Percentiles rank a stretch among this genome's conserved stretches.
Evolutionary conservation across 2,888 invertebrate genomes (phyloP).

Genomic region (Nymphalis urticae): DNA sequence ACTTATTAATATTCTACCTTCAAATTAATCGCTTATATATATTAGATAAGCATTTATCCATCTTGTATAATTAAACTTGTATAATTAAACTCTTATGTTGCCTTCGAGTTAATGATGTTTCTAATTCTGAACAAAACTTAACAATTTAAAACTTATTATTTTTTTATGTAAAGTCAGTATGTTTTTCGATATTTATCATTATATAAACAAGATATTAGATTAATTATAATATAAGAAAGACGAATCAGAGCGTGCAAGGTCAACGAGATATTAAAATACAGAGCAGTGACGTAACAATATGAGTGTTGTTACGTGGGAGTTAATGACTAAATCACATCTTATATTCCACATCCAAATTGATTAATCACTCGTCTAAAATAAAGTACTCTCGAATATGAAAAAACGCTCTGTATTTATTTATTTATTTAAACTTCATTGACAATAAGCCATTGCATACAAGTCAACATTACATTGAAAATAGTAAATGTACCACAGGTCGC

Average conservation of each 20-base stretch:
- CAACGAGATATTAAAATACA: slow-evolving; percentile 25
- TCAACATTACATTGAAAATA: too few species aligned
- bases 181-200: slow-evolving; percentile 7
- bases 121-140: neutral
- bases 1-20: too few species aligned
- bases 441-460: too few species aligned
- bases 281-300: slow-evolving; percentile 27
- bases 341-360: slow-evolving; percentile 16
- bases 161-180: neutral
- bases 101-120: too few species aligned
- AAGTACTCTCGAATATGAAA: too few species aligned
- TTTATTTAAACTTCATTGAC: too few species aligned
- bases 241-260: slow-evolving; percentile 14
- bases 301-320: slow-evolving; percentile 26
- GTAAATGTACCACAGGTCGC: too few species aligned
- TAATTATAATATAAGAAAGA: slow-evolving; percentile 17
- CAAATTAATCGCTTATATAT: too few species aligned
- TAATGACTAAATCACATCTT: slow-evolving; percentile 20
- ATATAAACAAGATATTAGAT: slow-evolving; percentile 14
- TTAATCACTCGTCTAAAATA: slow-evolving; percentile 15
- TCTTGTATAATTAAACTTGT: too few species aligned
- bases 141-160: neutral
- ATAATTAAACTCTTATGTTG: too few species aligned
- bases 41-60: too few species aligned
- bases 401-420: too few species aligned